Percentiles rank a stretch among this genome's conserved stretches.
phyloP scores from a whole-genome alignment of 1,140 invertebrate genomes.

The Ceratosolen fusciceps region DNA sequence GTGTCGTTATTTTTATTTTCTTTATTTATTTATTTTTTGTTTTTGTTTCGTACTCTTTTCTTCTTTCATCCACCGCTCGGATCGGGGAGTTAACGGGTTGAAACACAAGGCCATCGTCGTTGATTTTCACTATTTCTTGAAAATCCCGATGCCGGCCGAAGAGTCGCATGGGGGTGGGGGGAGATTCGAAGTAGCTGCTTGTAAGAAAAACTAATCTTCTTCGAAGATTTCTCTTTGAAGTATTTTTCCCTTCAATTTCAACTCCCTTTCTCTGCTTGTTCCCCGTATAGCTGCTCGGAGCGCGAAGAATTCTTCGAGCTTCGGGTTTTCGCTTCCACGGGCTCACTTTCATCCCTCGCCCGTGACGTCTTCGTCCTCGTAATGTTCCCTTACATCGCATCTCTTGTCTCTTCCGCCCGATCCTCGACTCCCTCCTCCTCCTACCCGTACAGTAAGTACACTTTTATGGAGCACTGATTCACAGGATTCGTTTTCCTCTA shows the following conservation, averaged over 20 bases:
- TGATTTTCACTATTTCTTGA: not conserved
- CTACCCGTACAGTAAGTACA: not conserved
- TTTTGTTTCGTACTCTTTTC: too few relatives aligned
- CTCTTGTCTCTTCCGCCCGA: not conserved
- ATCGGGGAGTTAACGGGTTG: too few relatives aligned
- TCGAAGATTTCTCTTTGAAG: constrained; percentile 4
- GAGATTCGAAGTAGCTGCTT: not conserved
- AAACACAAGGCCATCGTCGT: not conserved
- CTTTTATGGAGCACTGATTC: not conserved
- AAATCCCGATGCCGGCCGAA: not conserved
- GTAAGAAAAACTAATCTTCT: constrained; percentile 25
- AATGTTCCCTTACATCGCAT: not conserved
- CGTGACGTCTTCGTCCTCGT: not conserved
- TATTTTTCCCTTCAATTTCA: not conserved
- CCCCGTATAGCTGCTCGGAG: not conserved
- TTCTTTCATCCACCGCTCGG: too few relatives aligned
- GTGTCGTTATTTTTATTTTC: too few relatives aligned
- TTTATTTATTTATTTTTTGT: too few relatives aligned
- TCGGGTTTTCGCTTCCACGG: not conserved
- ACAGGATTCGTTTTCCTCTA: not conserved
- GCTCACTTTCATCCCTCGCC: not conserved
- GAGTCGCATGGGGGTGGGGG: too few relatives aligned
- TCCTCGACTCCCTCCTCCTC: too few relatives aligned
- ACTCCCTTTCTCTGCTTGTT: not conserved
- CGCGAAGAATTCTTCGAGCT: constrained; percentile 5